phyloP scores from a whole-genome alignment of 2,888 invertebrate species.

The Cantharis flavilabris region DNA sequence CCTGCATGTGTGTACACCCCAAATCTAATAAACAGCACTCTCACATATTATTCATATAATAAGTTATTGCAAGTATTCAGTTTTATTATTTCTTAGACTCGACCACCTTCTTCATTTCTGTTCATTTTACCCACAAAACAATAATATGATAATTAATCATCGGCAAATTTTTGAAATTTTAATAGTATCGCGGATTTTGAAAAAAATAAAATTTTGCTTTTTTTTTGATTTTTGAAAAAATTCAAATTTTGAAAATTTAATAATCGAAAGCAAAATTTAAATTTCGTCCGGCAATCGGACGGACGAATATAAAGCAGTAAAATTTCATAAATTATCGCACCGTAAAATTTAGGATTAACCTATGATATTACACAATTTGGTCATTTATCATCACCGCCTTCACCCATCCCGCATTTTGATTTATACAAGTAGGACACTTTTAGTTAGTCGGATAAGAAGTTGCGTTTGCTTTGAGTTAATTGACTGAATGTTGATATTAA shows the following conservation, averaged over 20 bases:
- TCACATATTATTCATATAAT: background rate
- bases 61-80: background rate
- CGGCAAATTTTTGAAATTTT: background rate
- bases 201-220: no score
- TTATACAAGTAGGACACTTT: conserved; percentile 26
- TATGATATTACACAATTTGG: conserved; percentile 29
- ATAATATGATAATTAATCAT: background rate
- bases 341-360: conserved; percentile 22
- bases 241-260: no score
- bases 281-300: background rate
- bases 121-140: background rate
- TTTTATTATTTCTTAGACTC: background rate
- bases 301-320: background rate
- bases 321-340: background rate
- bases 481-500: conserved; percentile 25
- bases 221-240: no score
- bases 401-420: conserved; percentile 22
- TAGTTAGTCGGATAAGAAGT: conserved; percentile 16
- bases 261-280: no score
- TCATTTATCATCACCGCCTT: conserved; percentile 32
- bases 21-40: conserved; percentile 14
- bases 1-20: conserved; percentile 37
- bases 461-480: conserved; percentile 22
- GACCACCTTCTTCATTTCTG: background rate
- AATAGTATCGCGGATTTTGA: background rate